Base-by-base conservation (phyloP, 2,888 invertebrate species). In the Lomographa bimaculata region DNA sequence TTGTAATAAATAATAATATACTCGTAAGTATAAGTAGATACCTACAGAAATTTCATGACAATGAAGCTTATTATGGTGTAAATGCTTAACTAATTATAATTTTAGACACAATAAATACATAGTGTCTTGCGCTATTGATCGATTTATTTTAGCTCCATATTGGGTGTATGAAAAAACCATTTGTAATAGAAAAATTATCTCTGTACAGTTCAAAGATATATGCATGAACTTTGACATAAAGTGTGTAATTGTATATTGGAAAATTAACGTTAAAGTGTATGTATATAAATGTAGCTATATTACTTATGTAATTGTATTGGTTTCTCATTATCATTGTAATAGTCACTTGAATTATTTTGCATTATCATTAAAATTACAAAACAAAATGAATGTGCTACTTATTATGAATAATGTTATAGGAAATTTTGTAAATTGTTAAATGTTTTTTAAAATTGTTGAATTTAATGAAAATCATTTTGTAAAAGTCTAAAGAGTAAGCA, bases 371-470 rank as follows among this genome's bases (percentile, higher is more conserved):
- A 21, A 19, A 14, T 19, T 24, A 7, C 7, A 3, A 17, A 38
- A 33, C 18, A 29, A 78, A 67, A 72, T 28, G 41, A 36, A 28
- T 40, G 30, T 36, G 43, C 44, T 46, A 40, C 37, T 8, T 33
- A 41, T 34, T 28, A n/a, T n/a, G n/a, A 43, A 46, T 47, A 57
- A 65, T 67, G 62, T 59, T 60, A 64, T 74, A 74, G 64, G 61
- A 58, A 69, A 64, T 65, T 69, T 77, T 79, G 76, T 81, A 82
- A 68, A 86, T 75, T 85, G 87, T 86, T 87, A 82, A 40, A 78
- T 58, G 72, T 82, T 80, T 64, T 51, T 71, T 72, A 74, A 77
- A 71, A 85, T 78, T 86, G 85, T 85, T 85, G 63, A 81, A 86
- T 79, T 85, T 73, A 76, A 79, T 79, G 56, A 7, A 56, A 67